Evolutionary conservation across 2,113 vertebrate species (phyloP).

Genomic region (Ceuthmochares aereus): DNA sequence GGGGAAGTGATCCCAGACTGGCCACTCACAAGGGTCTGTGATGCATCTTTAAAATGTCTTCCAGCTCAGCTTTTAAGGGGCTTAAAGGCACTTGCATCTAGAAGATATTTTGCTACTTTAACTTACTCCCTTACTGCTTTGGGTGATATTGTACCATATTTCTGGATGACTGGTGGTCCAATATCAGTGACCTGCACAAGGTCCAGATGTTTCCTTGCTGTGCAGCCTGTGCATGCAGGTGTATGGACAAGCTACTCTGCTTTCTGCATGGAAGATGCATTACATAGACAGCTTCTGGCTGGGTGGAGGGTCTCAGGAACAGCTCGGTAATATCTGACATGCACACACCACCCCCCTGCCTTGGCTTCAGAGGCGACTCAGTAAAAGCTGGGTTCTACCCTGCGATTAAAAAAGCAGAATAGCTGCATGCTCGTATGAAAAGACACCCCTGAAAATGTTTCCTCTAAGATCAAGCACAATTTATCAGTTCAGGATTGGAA

Average conservation of each 20-base stretch:
- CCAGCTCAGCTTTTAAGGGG: background rate
- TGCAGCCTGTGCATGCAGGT: background rate
- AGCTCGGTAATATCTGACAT: background rate
- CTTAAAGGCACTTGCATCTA: background rate
- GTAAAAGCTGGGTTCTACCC: background rate
- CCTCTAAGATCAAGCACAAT: background rate
- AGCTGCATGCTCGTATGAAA: background rate
- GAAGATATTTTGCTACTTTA: background rate
- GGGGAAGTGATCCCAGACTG: background rate
- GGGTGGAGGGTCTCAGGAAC: background rate
- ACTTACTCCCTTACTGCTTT: background rate
- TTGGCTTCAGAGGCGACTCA: background rate
- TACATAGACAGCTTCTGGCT: background rate
- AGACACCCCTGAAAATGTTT: background rate
- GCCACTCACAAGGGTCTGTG: background rate
- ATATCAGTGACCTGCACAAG: background rate
- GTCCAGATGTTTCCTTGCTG: background rate
- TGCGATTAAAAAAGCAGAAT: background rate
- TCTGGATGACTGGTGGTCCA: background rate
- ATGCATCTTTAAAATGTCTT: background rate
- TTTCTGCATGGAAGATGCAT: background rate
- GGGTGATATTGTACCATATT: background rate
- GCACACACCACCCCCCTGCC: background rate
- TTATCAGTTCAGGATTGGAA: constrained; percentile 15
- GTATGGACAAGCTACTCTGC: background rate